phyloP scores from a whole-genome alignment of 92 coral and sea anemone genomes.

The Bergia puertoricense region DNA sequence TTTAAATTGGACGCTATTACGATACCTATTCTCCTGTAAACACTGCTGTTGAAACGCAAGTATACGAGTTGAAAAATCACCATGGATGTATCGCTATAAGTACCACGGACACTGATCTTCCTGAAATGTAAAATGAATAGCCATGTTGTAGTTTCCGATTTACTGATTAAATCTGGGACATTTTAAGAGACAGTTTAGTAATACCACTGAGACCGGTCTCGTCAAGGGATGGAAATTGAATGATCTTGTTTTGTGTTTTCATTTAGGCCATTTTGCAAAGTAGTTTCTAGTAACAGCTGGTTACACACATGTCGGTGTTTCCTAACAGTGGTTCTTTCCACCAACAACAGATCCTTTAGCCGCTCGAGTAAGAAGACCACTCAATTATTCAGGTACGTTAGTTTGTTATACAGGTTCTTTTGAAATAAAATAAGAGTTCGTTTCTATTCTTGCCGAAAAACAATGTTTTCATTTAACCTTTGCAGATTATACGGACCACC shows the following conservation, averaged over 20 bases:
- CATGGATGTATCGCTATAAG: too few relatives aligned
- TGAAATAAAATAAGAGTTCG: background rate
- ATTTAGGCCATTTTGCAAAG: background rate
- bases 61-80: too few relatives aligned
- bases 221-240: too few relatives aligned
- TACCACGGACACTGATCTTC: too few relatives aligned
- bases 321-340: background rate
- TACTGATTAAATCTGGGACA: too few relatives aligned
- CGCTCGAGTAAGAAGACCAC: constrained; percentile 2
- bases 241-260: background rate
- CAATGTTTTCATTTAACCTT: background rate
- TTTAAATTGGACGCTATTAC: background rate
- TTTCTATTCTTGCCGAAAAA: background rate
- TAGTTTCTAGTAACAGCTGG: background rate
- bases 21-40: too few relatives aligned
- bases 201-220: too few relatives aligned
- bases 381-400: constrained; percentile 18
- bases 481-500: constrained; percentile 32
- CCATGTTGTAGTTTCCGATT: too few relatives aligned
- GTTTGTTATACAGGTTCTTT: background rate
- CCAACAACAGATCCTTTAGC: constrained; percentile 26
- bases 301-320: background rate
- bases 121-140: too few relatives aligned
- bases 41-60: too few relatives aligned
- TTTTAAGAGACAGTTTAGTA: too few relatives aligned